Base-by-base conservation (phyloP, 2,113 vertebrate genomes). In the Struthio camelus region DNA sequence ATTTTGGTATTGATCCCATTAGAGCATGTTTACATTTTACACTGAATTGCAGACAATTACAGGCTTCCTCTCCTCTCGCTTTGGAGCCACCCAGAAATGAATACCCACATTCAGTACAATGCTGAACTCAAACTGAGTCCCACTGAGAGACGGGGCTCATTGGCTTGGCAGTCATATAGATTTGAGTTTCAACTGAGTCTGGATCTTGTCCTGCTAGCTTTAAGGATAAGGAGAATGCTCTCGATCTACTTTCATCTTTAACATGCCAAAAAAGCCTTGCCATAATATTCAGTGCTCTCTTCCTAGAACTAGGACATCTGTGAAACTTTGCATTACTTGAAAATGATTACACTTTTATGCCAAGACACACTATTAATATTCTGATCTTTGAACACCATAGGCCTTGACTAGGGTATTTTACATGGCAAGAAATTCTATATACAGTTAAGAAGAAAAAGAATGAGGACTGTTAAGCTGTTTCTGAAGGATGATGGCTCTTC, bases 141-240 rank as follows among this genome's bases (percentile, higher is more conserved):
- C 71, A 36, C 18, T 28, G 71, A 53, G 75, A 69, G 53, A 69
- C 14, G 17, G 25, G 7, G 8, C 24, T 93, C 38, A 34, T 66
- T 62, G 12, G 3, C 38, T 62, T 87, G 58, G 70, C 48, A 94
- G 34, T 71, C 70, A 85, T 23, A 51, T 9, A 59, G 42, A 23
- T 83, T 76, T 90, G 79, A 85, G 25, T 62, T 95, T 87, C 78
- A 89, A 48, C 7, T 89, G 42, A 93, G 76, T 80, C 48, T 85
- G 20, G 34, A 58, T 51, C 30, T 70, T 50, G 40, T 34, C 14
- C 59, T 89, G 18, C 28, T 40, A 54, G 30, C 7, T 54, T 92
- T 77, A 89, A 86, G 46, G 67, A 62, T 78, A 89, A 88, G 18
- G 20, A 75, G 40, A 86, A 75, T 71, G 25, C 2, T 34, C 51